Evolutionary conservation across 2,888 invertebrate species (phyloP), one percentile per base, ranked within the genome.

Genomic region (Orthosia incerta): DNA sequence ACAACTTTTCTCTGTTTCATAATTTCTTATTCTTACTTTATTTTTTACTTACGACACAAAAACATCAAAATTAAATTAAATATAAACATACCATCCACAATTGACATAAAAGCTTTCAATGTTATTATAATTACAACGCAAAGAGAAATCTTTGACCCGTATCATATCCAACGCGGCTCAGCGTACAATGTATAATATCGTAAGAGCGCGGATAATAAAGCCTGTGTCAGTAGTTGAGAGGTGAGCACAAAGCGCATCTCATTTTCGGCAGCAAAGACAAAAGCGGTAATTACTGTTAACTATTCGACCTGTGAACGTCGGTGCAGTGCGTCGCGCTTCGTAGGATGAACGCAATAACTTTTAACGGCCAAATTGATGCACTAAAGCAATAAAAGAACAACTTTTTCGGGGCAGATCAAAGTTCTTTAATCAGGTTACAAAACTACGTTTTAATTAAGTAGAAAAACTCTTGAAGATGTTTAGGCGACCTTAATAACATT

Each of bases 211-310:
- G 85, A 90, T 91, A 91, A 91, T 90, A 89, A 89, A 89, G 87
- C 82, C 85, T 75, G 86, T 89, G 92, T 92, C 93, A 91, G 91
- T 89, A 87, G 89, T 90, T 89, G 88, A 89, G 87, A 89, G 87
- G 84, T 88, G 89, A 88, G 78, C 87, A 94, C 93, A 93, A 94
- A 93, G 92, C 91, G 89, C 90, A 89, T 91, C 93, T 94, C 93
- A 94, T 93, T 93, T 93, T 93, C 90, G 92, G 90, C 91, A 90
- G 89, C 92, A 94, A 94, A 95, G 94, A 95, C 95, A 95, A 95
- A 94, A 93, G 94, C 92, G 81, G 91, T 90, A 94, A 95, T 94
- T 94, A 95, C 89, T 89, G 89, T 75, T 77, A 80, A 71, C 84
- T 68, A 65, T 80, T 77, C 80, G 79, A 79, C 68, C 79, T 76